phyloP scores from a whole-genome alignment of 2,888 invertebrate genomes.

The Frankliniella fusca region DNA sequence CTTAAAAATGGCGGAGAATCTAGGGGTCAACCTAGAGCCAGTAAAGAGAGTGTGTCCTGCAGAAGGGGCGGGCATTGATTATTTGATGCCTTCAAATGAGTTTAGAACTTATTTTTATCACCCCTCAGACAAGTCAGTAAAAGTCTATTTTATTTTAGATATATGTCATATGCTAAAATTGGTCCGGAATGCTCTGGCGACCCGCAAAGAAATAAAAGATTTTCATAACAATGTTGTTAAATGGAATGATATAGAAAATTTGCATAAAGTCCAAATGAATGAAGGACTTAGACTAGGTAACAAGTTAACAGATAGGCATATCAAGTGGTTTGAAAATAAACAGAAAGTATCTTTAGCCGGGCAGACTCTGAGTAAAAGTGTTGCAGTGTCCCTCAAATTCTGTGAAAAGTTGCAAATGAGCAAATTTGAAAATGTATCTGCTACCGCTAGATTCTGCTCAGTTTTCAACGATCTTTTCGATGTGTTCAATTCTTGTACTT shows the following conservation, averaged over 20 bases:
- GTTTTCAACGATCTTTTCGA: constrained; percentile 33
- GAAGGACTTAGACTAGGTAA: constrained; percentile 35
- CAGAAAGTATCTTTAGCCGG: constrained; percentile 36
- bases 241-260: constrained; percentile 36
- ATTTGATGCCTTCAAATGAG: background rate
- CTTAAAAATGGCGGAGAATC: constrained; percentile 30
- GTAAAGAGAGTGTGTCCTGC: background rate
- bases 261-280: constrained; percentile 34
- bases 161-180: constrained; percentile 37
- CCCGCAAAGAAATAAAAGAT: constrained; percentile 30
- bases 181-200: constrained; percentile 36
- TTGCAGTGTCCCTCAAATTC: constrained; percentile 33
- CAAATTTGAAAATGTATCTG: constrained; percentile 15
- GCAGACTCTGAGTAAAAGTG: constrained; percentile 35
- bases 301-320: constrained; percentile 36
- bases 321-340: constrained; percentile 33
- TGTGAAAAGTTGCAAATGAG: background rate
- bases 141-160: constrained; percentile 37
- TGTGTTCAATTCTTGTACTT: constrained; percentile 33
- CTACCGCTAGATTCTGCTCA: constrained; percentile 32
- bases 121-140: constrained; percentile 32
- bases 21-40: constrained; percentile 33
- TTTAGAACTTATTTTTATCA: constrained; percentile 34
- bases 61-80: background rate
- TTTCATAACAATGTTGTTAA: constrained; percentile 31